phyloP scores from a whole-genome alignment of 2,888 invertebrate species.

The Drosophila nr. fundita region DNA sequence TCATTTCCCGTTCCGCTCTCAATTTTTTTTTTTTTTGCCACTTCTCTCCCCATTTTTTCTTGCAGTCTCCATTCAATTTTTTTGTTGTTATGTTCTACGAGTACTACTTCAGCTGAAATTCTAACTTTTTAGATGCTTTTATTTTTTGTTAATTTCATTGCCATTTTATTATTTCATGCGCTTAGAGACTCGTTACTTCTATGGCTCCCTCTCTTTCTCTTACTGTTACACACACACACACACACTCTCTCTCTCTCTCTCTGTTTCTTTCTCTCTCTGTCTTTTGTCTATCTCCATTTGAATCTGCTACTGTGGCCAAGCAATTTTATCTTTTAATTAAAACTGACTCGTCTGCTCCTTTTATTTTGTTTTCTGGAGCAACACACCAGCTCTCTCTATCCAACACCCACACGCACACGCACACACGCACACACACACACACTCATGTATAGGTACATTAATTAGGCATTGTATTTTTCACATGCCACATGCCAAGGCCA shows the following conservation, averaged over 20 bases:
- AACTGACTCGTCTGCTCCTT: constrained; percentile 65
- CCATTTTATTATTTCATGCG: constrained; percentile 71
- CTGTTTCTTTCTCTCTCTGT: background rate
- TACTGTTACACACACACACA: background rate
- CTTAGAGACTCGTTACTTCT: constrained; percentile 59
- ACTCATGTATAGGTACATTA: constrained; percentile 58
- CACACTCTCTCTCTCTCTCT: background rate
- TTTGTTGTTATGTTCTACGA: constrained; percentile 19
- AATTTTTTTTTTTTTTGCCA: constrained; percentile 9
- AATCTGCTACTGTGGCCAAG: constrained; percentile 45
- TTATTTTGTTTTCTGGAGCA: constrained; percentile 23
- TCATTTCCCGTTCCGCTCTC: constrained; percentile 53
- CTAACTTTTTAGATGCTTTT: constrained; percentile 47
- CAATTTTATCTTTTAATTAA: constrained; percentile 79
- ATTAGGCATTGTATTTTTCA: constrained; percentile 70
- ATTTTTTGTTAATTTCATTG: constrained; percentile 71
- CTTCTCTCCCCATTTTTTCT: constrained; percentile 9
- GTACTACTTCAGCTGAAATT: constrained; percentile 33
- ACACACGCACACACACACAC: constrained; percentile 18
- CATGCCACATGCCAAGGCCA: constrained; percentile 43
- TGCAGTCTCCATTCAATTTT: constrained; percentile 16
- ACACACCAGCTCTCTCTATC: background rate
- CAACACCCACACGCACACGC: background rate
- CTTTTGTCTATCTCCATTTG: constrained; percentile 10
- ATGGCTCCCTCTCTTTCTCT: background rate